Evolutionary conservation across 2,888 invertebrate species (phyloP), one percentile per base, ranked within the genome.

Genomic region (Drosophila testacea): DNA sequence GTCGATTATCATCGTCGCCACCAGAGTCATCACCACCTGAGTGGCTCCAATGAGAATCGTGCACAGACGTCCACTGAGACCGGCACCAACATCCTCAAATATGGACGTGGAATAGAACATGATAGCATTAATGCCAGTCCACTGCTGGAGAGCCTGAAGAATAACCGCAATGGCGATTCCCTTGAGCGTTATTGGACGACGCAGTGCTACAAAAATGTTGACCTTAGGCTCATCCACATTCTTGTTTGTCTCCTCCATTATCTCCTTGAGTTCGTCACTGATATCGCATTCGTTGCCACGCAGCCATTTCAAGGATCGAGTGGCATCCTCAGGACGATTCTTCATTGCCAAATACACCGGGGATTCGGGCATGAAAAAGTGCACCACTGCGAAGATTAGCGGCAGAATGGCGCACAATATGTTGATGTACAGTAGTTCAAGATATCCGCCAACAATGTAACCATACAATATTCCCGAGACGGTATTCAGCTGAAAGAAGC

Each of bases 121-220:
- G 2, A 97, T 95, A 1, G 96, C 96, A 87, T 97, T 97, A 54
- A 96, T 95, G 34, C 97, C 97, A 55, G 96, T 95, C 64, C 97
- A 93, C 90, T 98, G 97, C 89, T 98, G 98, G 92, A 97, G 96
- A 70, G 96, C 92, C 97, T 97, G 97, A 22, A 98, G 93, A 0
- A 95, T 94, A 77, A 95, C 95, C 65, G 95, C 95, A 62, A 97
- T 95, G 4, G 95, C 61, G 0, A 96, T 91, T 0, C 95, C 96
- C 85, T 94, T 95, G 22, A 94, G 91, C 0, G 95, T 94, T 0
- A 88, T 70, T 6, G 93, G 94, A 38, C 95, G 94, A 0, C 93
- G 93, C 16, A 96, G 94, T 0, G 94, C 94, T 0, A 92, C 87
- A 0, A 86, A 54, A 55, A 95, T 93, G 0, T 95, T 93, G 0